A percentile compares a stretch with the other conserved stretches of the same genome.
These are phyloP conservation scores for Oceanodroma leucorhoa DNA, from an alignment of 2,797 vertebrate species.

Conservation along the genomic window DNA sequence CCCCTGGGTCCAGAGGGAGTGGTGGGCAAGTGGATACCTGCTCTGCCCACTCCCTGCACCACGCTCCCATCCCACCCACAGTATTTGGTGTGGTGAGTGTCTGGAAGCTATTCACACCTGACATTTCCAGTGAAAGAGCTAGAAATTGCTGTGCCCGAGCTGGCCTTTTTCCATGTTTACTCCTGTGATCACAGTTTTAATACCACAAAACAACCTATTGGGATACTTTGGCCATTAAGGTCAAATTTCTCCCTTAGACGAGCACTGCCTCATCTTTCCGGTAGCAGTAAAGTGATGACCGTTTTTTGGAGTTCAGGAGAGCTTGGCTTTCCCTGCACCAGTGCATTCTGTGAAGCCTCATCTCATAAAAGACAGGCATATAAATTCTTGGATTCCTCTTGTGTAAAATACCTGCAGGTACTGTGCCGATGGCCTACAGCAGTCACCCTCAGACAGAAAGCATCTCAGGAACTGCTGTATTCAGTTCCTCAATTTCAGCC, in stretches of 20 bases:
- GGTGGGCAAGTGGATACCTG: neutral
- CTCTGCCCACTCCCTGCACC: neutral
- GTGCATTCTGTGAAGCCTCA: neutral
- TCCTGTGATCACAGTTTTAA: neutral
- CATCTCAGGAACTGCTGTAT: neutral
- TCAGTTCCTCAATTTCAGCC: neutral
- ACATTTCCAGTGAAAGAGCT: neutral
- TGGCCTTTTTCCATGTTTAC: neutral
- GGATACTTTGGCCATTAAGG: neutral
- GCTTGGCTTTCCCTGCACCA: neutral
- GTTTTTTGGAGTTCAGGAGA: neutral
- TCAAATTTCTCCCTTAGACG: neutral
- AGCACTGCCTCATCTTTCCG: neutral
- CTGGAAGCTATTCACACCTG: neutral
- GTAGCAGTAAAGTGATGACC: neutral
- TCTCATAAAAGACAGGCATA: neutral
- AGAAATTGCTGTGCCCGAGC: neutral
- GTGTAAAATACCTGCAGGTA: neutral
- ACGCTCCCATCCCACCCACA: rapidly evolving
- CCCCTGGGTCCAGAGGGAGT: neutral
- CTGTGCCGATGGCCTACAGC: too few species aligned
- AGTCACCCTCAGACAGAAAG: neutral
- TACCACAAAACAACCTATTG: neutral
- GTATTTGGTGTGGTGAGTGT: neutral
- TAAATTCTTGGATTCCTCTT: neutral